Base-by-base conservation (phyloP, 1,140 invertebrate genomes). In the Dendroctonus ponderosae region DNA sequence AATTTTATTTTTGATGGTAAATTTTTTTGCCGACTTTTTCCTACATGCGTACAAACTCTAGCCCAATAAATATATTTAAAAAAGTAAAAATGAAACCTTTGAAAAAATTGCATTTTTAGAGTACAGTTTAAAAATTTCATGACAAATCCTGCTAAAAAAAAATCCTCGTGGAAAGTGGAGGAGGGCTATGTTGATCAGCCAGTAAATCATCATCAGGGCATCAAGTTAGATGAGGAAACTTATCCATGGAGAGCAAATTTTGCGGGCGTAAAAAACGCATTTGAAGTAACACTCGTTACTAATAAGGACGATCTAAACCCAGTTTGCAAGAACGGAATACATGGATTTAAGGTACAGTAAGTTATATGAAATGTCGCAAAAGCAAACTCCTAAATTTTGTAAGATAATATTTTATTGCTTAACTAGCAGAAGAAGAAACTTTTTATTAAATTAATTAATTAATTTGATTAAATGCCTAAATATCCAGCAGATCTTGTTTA, bases 241-340 rank as follows among this genome's bases (percentile, higher is more conserved):
- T 83, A 81, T 74, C 83, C 82, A 0, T 71, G 76, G 40, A 68
- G 82, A 39, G 79, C 81, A n/a, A 70, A 81, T 2, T 76, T 78
- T 41, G 75, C 80, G 9, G 82, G 82, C 7, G 76, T 74, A 0
- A 75, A 76, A 37, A 78, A 80, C 69, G 80, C 78, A 9, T 76
- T 84, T 41, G 74, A 76, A 41, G 76, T 82, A 37, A 78, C 79
- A 8, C 40, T 84, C 48, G 69, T 77, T 46, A 76, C 79, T 0
- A 67, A 71, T 7, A 73, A 77, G 48, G 74, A 79, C 42, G 80
- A 84, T 52, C 74, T 80, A 11, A 82, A 84, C 68, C 80, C 79
- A 68, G 74, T 77, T 43, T 84, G 82, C 66, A 78, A 79, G 56
- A 79, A 80, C 44, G 79, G 81, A 40, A 75, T 82, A 15, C 81